phyloP scores from a whole-genome alignment of 2,888 invertebrate species.

The Drosophila mettleri region DNA sequence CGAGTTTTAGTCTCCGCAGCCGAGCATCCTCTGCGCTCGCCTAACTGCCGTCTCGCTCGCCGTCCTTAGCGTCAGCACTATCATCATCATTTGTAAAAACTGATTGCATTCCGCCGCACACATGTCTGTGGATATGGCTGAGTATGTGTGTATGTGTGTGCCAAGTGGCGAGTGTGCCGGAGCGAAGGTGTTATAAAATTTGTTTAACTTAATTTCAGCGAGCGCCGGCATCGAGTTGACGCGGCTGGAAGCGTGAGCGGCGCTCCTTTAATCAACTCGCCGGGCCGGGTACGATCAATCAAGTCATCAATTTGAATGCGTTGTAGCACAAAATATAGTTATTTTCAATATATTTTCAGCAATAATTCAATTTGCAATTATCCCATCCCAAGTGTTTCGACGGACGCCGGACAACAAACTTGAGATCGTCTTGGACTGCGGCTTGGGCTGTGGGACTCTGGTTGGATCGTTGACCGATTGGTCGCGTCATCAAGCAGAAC shows the following conservation, averaged over 20 bases:
- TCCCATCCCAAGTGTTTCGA: conserved; percentile 79
- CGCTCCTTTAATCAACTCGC: conserved; percentile 68
- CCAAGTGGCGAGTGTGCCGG: conserved; percentile 58
- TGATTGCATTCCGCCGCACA: conserved; percentile 73
- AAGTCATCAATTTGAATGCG: conserved; percentile 81
- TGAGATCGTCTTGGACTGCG: neutral
- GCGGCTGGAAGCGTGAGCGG: conserved; percentile 59
- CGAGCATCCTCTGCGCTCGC: conserved; percentile 5
- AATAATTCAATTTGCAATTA: conserved; percentile 80
- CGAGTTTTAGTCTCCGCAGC: conserved; percentile 35
- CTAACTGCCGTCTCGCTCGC: neutral
- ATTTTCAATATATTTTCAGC: conserved; percentile 80
- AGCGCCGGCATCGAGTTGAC: conserved; percentile 68
- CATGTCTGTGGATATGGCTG: conserved; percentile 14
- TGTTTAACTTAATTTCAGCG: conserved; percentile 82
- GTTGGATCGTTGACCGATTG: conserved; percentile 58
- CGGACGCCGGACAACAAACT: conserved; percentile 29
- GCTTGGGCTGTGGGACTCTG: neutral
- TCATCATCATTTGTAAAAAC: conserved; percentile 82
- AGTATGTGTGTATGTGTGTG: conserved; percentile 37
- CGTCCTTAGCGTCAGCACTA: conserved; percentile 38
- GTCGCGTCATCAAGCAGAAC: conserved; percentile 74
- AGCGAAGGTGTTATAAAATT: conserved; percentile 83
- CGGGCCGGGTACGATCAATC: conserved; percentile 66
- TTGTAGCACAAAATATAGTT: conserved; percentile 79